Percentiles rank a stretch among this genome's conserved stretches.
Evolutionary conservation across 2,113 vertebrate species (phyloP).

Genomic region (Mesoclemmys tuberculata): DNA sequence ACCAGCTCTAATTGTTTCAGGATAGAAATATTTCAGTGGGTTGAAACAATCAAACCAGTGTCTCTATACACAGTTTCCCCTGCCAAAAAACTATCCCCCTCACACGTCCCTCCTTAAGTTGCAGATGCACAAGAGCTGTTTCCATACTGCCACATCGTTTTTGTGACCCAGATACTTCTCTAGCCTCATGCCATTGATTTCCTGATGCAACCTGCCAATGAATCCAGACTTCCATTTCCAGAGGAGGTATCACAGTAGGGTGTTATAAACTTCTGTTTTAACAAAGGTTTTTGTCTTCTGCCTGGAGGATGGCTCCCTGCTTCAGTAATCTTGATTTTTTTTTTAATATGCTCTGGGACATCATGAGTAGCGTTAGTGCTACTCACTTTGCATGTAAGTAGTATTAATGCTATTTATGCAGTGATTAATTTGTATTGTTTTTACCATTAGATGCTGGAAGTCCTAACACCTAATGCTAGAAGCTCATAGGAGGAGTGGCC

Average conservation of each 20-base stretch:
- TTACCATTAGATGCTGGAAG: conserved; percentile 5
- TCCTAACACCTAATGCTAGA: background rate
- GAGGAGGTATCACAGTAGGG: background rate
- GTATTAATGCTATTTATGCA: background rate
- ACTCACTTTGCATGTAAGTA: background rate
- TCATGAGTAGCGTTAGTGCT: background rate
- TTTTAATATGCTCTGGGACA: background rate
- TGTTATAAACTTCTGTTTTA: background rate
- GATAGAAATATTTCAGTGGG: background rate
- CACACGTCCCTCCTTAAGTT: background rate
- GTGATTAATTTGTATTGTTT: background rate
- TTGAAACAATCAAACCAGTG: background rate
- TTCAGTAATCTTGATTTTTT: background rate
- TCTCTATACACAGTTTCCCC: background rate
- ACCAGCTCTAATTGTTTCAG: fast-evolving
- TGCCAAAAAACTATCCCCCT: background rate
- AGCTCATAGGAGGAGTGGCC: background rate
- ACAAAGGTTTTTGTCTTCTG: background rate
- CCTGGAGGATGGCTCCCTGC: background rate
- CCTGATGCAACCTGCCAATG: background rate
- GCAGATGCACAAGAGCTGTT: background rate
- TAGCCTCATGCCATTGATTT: background rate
- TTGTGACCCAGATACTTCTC: background rate
- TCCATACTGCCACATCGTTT: fast-evolving
- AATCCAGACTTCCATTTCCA: background rate